A percentile compares a stretch with the other conserved stretches of the same genome.
These are phyloP conservation scores for Microtus richardsoni DNA, from an alignment of 2,113 vertebrate genomes.

Conservation along the genomic window DNA sequence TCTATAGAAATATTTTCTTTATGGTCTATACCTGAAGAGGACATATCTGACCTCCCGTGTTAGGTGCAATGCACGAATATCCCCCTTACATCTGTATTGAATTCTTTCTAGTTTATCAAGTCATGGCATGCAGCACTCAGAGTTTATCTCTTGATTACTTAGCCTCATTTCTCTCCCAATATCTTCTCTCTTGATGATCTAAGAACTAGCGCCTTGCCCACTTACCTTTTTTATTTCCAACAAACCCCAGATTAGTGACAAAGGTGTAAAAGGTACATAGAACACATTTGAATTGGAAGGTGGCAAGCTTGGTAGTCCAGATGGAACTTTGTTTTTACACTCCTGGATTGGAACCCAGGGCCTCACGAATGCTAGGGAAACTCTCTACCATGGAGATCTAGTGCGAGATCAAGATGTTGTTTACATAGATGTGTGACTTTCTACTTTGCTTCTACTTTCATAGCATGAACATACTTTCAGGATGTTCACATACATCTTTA, in stretches of 20 bases:
- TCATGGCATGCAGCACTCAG: background rate
- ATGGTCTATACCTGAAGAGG: background rate
- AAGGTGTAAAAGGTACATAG: background rate
- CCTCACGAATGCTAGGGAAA: background rate
- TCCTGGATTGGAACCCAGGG: background rate
- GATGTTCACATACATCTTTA: background rate
- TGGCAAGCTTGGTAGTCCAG: background rate
- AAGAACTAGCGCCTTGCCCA: background rate
- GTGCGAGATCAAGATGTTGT: background rate
- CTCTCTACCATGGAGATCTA: background rate
- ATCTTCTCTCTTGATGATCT: background rate
- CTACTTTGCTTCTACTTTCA: constrained; percentile 12
- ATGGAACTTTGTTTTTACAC: background rate
- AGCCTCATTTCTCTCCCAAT: background rate
- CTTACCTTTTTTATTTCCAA: background rate
- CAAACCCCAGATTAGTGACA: background rate
- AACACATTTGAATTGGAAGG: background rate
- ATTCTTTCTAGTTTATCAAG: background rate
- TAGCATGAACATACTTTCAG: background rate
- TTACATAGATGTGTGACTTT: background rate
- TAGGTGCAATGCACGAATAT: background rate
- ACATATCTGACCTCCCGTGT: background rate
- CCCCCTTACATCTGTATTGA: background rate
- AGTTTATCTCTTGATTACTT: background rate
- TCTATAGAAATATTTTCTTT: background rate